Conservation (phyloP, 2,113 vertebrate genomes). For the Garra rufa region DNA sequence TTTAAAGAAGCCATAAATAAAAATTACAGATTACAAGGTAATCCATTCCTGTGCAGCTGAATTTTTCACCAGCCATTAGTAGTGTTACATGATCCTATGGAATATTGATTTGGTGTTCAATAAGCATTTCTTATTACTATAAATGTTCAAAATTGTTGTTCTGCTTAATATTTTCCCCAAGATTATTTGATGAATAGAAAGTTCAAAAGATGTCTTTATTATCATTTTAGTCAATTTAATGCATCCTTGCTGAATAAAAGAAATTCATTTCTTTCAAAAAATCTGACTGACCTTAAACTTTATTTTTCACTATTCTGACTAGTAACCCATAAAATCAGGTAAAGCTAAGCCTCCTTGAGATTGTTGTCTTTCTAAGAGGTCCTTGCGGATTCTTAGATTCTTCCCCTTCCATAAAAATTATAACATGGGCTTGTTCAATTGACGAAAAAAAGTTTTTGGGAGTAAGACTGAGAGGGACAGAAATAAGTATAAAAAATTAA, state of each 20-base stretch:
- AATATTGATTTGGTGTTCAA: background rate
- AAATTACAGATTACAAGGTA: no score
- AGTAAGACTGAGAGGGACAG: background rate
- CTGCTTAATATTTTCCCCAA: background rate
- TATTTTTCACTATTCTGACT: background rate
- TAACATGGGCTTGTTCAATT: no score
- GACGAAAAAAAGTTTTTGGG: background rate
- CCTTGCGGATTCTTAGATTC: no score
- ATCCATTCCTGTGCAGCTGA: no score
- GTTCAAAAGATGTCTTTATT: background rate
- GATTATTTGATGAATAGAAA: background rate
- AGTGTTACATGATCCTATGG: background rate
- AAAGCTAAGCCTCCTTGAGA: background rate
- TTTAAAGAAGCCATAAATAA: no score
- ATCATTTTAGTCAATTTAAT: background rate
- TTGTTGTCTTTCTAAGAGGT: background rate
- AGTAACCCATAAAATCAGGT: background rate
- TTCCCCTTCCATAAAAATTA: no score
- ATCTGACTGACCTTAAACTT: background rate
- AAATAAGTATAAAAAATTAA: background rate
- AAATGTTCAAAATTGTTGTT: background rate
- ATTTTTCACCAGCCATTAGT: no score
- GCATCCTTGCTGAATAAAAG: background rate
- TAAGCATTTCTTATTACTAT: background rate
- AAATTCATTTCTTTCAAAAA: no score